Evolutionary conservation across 2,113 vertebrate species (phyloP).

Genomic region (Oreochromis spilurus): DNA sequence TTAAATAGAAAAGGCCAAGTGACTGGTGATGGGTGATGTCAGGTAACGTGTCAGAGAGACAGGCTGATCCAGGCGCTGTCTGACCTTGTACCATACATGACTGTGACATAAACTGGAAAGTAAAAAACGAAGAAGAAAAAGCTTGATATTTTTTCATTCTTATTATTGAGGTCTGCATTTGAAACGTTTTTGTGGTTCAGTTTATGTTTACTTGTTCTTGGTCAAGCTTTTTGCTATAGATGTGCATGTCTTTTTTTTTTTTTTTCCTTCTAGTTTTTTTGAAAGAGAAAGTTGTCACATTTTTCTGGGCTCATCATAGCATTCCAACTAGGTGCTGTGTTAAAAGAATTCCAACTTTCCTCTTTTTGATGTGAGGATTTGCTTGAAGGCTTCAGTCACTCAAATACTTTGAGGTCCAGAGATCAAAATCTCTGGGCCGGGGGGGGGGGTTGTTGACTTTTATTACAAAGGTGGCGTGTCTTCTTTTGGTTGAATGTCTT

Average conservation of each 20-base stretch:
- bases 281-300: neutral
- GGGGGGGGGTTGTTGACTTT: neutral
- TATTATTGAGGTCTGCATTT: neutral
- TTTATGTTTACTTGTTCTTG: neutral
- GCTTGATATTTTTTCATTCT: neutral
- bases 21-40: conserved; percentile 53
- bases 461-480: neutral
- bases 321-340: neutral
- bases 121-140: neutral
- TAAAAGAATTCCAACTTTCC: neutral
- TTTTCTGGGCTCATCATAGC: conserved; percentile 35
- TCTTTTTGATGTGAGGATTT: conserved; percentile 30
- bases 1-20: conserved; percentile 53
- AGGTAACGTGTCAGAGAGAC: conserved; percentile 61
- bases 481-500: neutral
- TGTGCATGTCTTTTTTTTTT: neutral
- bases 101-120: conserved; percentile 46
- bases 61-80: conserved; percentile 22
- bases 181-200: neutral
- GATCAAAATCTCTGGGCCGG: conserved; percentile 10
- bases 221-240: neutral
- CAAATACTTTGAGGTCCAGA: conserved; percentile 30
- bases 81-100: conserved; percentile 63
- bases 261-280: neutral
- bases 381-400: conserved; percentile 42